Conservation (phyloP, 2,888 invertebrate genomes). For the Lasioglossum pauxillum region DNA sequence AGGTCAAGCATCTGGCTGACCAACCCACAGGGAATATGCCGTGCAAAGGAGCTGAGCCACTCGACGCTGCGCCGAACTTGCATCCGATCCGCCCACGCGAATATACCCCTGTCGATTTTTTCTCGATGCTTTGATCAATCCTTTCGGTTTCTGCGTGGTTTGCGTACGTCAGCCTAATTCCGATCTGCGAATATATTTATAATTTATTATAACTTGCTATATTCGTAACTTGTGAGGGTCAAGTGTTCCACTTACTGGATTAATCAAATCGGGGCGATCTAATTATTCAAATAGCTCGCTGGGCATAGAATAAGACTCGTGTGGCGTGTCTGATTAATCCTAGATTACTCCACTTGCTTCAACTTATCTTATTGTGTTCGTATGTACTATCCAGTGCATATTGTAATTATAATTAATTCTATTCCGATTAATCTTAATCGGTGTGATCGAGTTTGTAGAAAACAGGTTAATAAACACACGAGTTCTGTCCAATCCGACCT, state of each 20-base stretch:
- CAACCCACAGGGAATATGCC: constrained; percentile 25
- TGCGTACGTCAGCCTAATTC: not conserved
- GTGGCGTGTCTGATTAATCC: not conserved
- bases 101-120: not conserved
- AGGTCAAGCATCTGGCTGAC: constrained; percentile 63
- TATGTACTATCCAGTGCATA: not conserved
- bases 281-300: not conserved
- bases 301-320: not conserved
- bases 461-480: not conserved
- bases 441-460: not conserved
- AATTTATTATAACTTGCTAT: not conserved
- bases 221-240: not conserved
- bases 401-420: no score
- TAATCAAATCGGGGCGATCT: constrained; percentile 5
- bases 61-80: constrained; percentile 3
- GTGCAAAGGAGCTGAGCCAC: constrained; percentile 6
- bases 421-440: no score
- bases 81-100: not conserved
- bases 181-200: not conserved
- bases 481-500: not conserved
- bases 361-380: not conserved
- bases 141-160: not conserved
- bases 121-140: not conserved
- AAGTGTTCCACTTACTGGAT: not conserved
- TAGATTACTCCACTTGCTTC: not conserved